Evolutionary conservation across 2,113 vertebrate genomes (phyloP).

Genomic region (Cyanoliseus patagonus): DNA sequence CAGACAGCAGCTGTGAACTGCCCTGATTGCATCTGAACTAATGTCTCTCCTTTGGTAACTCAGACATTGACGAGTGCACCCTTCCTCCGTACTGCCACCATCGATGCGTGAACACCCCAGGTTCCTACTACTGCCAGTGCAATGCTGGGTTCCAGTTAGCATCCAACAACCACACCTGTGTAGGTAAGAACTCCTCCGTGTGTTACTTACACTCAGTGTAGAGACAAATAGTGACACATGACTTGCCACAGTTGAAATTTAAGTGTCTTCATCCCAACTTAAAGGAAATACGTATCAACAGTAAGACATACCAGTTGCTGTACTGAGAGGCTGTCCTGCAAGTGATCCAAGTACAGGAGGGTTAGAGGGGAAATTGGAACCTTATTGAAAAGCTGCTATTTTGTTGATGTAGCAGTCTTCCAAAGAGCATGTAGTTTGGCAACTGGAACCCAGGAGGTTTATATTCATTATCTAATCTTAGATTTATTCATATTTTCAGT

Average conservation of each 20-base stretch:
- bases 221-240: rapidly evolving
- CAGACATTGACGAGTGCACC: conserved; percentile 91
- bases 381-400: background rate
- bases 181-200: conserved; percentile 81
- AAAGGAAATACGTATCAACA: background rate
- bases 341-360: rapidly evolving
- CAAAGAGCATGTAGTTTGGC: background rate
- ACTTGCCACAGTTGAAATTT: rapidly evolving
- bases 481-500: background rate
- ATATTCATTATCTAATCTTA: background rate
- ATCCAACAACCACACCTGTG: conserved; percentile 93
- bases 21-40: background rate
- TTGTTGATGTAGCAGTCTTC: background rate
- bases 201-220: background rate
- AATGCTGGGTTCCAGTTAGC: conserved; percentile 89
- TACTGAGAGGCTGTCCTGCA: background rate
- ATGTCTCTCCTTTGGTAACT: conserved; percentile 26
- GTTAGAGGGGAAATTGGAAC: background rate
- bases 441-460: background rate
- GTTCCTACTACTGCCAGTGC: conserved; percentile 95
- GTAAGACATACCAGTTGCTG: too few species aligned
- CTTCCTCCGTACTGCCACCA: conserved; percentile 91
- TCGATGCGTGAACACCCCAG: conserved; percentile 89
- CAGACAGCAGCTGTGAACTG: background rate
- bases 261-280: background rate